Evolutionary conservation across 2,888 invertebrate species (phyloP).

Genomic region (Hyles lineata): DNA sequence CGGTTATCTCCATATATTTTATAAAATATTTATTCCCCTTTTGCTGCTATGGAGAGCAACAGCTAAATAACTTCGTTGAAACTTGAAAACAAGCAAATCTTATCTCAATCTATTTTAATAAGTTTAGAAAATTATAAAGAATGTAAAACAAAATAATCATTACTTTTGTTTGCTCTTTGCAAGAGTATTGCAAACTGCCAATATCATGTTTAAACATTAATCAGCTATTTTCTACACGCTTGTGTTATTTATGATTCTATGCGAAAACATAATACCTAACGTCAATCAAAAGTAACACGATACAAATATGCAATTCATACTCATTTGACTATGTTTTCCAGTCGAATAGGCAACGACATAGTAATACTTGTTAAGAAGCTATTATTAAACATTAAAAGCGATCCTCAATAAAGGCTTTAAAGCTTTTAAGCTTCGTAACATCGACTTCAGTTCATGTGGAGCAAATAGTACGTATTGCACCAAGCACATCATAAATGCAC

Average conservation of each 20-base stretch:
- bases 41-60: no score
- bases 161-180: no score
- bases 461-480: background rate
- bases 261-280: slow-evolving; percentile 7
- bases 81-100: background rate
- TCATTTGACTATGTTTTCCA: background rate
- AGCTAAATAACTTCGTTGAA: background rate
- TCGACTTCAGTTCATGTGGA: background rate
- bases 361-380: background rate
- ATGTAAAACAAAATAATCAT: no score
- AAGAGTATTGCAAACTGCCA: no score
- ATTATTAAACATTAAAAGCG: background rate
- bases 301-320: background rate
- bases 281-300: slow-evolving; percentile 8
- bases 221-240: background rate
- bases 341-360: background rate
- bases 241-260: slow-evolving; percentile 16
- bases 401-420: background rate
- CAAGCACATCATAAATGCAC: background rate
- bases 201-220: background rate
- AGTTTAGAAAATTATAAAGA: background rate
- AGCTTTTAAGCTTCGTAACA: background rate
- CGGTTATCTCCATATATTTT: background rate
- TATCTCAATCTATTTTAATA: background rate
- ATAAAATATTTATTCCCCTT: background rate